Evolutionary conservation across 2,888 invertebrate species (phyloP).

Genomic region (Cremastinae sp.): DNA sequence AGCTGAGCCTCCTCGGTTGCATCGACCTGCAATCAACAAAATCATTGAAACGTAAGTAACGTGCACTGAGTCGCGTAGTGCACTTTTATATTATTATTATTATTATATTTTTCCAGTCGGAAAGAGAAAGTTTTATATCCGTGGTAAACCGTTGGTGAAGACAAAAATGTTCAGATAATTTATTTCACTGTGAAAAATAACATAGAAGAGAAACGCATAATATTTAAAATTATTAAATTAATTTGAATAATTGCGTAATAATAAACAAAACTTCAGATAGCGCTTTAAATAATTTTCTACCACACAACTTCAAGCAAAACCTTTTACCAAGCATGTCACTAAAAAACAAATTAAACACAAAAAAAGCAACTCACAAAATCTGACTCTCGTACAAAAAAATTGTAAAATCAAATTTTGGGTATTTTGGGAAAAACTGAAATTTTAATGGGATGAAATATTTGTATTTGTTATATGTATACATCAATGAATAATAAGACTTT

Average conservation of each 20-base stretch:
- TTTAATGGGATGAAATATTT: too few species aligned
- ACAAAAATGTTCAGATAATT: too few species aligned
- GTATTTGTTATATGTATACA: too few species aligned
- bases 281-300: too few species aligned
- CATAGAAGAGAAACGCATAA: too few species aligned
- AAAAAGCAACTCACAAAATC: background rate
- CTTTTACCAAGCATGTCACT: too few species aligned
- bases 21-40: constrained; percentile 69
- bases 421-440: too few species aligned
- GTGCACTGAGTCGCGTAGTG: background rate
- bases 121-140: background rate
- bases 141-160: background rate
- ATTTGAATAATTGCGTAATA: too few species aligned
- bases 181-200: too few species aligned
- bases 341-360: background rate
- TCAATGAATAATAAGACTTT: background rate
- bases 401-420: background rate
- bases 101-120: background rate
- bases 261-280: too few species aligned
- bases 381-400: background rate
- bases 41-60: constrained; percentile 11
- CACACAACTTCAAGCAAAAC: too few species aligned
- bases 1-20: constrained; percentile 74
- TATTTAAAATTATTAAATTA: too few species aligned
- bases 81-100: background rate